Base-by-base conservation (phyloP, 1,140 invertebrate genomes). In the Hyles vespertilio region DNA sequence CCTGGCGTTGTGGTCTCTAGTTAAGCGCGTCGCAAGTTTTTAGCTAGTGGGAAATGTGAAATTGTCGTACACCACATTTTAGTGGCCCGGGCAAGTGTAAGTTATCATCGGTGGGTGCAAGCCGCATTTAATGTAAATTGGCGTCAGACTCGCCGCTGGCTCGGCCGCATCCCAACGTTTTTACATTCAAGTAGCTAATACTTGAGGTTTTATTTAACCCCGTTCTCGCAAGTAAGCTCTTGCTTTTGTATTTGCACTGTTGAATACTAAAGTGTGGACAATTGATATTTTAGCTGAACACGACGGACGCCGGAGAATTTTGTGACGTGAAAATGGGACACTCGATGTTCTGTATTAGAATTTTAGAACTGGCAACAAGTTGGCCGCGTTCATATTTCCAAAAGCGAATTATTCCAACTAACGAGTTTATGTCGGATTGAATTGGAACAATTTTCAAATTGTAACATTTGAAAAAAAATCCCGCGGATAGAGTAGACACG, bases 71-170 rank as follows among this genome's bases (percentile, higher is more conserved):
- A 44, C 11, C 10, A n/a, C 50, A 56, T 51, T 77, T 75, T 80
- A 67, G 65, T 69, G 68, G 61, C 72, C 69, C 65, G 63, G 60
- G 67, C 67, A 69, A 77, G 69, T 80, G 76, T 78, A 72, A 85
- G 74, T 74, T 81, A 82, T 82, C 74, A 78, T 74, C 74, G 65
- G 70, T 64, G 70, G 70, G 59, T 69, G 80, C 70, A 68, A 68
- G 72, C 81, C 81, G 80, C 81, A 84, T 81, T 83, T 84, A 86
- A 86, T 86, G 81, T 83, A 86, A 86, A 84, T 86, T 81, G 79
- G 69, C 73, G 78, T 71, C 72, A 73, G 70, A 66, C 72, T 69
- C 64, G 65, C 65, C 68, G 66, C 70, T 59, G 58, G 48, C 63
- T 70, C 69, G 50, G 63, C 67, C 70, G 70, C 72, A 74, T 78